These are phyloP conservation scores for Eubucco bourcierii DNA, from an alignment of 2,113 vertebrate genomes.

Conservation along the genomic window DNA sequence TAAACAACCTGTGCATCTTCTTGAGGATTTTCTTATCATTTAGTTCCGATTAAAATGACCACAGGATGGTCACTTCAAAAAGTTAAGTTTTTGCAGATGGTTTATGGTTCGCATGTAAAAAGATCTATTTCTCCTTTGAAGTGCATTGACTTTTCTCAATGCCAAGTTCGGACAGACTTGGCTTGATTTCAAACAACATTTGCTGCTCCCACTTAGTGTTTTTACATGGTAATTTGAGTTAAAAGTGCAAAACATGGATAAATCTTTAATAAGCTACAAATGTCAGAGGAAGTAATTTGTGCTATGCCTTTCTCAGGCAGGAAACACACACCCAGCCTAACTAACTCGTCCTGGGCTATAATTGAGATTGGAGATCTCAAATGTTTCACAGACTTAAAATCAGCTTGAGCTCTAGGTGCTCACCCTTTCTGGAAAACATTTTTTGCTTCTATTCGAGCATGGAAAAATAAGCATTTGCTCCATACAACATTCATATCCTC, in stretches of 20 bases:
- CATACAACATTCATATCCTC: background rate
- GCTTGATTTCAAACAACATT: background rate
- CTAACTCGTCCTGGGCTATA: background rate
- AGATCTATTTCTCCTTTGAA: background rate
- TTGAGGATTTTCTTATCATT: background rate
- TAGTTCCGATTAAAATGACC: background rate
- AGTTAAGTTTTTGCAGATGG: background rate
- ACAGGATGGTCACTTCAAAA: background rate
- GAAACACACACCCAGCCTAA: background rate
- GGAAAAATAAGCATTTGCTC: background rate
- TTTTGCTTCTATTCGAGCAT: background rate
- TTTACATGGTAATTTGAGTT: conserved; percentile 1
- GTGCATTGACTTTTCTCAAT: background rate
- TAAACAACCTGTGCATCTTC: background rate
- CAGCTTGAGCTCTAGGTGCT: background rate
- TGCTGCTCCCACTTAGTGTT: background rate
- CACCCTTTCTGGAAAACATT: background rate
- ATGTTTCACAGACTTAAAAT: background rate
- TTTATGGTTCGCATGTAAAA: background rate
- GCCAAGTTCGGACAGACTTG: background rate
- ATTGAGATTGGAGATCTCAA: background rate
- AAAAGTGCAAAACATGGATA: background rate
- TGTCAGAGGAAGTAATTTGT: background rate
- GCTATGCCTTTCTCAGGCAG: background rate
- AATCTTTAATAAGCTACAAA: conserved; percentile 36